Evolutionary conservation across 2,888 invertebrate genomes (phyloP), one percentile per base, ranked within the genome.

Genomic region (Drosophila colorata): DNA sequence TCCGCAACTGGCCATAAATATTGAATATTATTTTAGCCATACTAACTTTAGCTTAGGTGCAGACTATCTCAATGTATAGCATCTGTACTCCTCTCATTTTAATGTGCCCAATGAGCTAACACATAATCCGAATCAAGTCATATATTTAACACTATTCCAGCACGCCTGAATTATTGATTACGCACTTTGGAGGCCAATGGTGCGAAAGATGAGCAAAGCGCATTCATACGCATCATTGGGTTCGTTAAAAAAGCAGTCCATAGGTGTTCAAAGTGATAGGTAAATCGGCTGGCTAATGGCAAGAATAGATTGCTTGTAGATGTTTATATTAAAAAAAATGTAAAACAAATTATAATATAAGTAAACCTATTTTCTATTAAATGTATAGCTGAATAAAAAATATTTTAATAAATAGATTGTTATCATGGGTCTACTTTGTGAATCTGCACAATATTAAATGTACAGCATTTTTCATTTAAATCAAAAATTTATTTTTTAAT

Each of bases 151-250:
- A 68, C 64, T 67, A 68, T 75, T 58, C 11, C 38, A 18, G 16
- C 52, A 53, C 52, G 35, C 31, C 53, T 76, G 52, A 74, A 60
- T 76, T 73, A 78, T 76, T 75, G 70, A 73, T 68, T 60, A 67
- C 69, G 14, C 48, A 51, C 61, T 72, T 65, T 40, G 18, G 20
- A 40, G 37, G 59, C 40, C 72, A 78, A 63, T 70, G 69, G 58
- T 33, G 73, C 68, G 70, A 55, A 18, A 51, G 67, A 61, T 69
- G 67, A 67, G 49, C 76, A 67, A 60, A 69, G 64, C 72, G 53
- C 61, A 28, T 56, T 78, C 51, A 59, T 41, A 40, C 70, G 56
- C 79, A 61, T 67, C 79, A 65, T 48, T 71, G 73, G 25, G 35
- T 53, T 14, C 48, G 37, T 9, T 4, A 31, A 48, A 31, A 8